Evolutionary conservation across 2,888 invertebrate genomes (phyloP).

Genomic region (Norana najaformis): DNA sequence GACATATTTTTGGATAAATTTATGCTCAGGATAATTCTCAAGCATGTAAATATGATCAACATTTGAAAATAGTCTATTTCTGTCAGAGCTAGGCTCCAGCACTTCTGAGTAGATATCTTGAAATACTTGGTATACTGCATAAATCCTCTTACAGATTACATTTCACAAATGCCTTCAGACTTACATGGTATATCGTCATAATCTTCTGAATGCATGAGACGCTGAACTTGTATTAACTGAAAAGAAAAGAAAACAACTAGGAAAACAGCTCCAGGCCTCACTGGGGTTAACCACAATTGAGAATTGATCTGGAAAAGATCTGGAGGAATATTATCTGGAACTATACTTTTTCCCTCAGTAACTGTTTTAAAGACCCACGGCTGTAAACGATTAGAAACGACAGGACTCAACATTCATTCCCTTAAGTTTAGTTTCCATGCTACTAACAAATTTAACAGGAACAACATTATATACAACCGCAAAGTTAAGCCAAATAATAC

Average conservation of each 20-base stretch:
- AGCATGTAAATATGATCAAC: background rate
- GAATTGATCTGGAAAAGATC: background rate
- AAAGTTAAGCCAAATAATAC: background rate
- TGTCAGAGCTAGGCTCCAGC: background rate
- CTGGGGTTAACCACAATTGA: background rate
- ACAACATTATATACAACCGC: background rate
- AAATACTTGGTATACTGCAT: background rate
- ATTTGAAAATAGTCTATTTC: too few relatives aligned
- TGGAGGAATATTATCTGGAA: background rate
- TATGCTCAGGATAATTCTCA: background rate
- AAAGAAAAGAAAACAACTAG: slow-evolving; percentile 23
- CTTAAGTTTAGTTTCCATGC: background rate
- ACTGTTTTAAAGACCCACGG: too few relatives aligned
- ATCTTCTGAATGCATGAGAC: slow-evolving; percentile 25
- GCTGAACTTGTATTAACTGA: slow-evolving; percentile 43
- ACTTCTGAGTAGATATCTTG: background rate
- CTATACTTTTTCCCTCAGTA: background rate
- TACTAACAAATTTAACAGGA: background rate
- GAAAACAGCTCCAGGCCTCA: background rate
- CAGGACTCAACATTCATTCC: background rate
- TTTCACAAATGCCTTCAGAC: background rate
- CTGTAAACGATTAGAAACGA: too few relatives aligned
- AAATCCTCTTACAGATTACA: background rate
- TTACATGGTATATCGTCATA: slow-evolving; percentile 27
- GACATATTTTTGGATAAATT: background rate